Evolutionary conservation across 2,888 invertebrate species (phyloP).

Genomic region (Aspidapion aeneum): DNA sequence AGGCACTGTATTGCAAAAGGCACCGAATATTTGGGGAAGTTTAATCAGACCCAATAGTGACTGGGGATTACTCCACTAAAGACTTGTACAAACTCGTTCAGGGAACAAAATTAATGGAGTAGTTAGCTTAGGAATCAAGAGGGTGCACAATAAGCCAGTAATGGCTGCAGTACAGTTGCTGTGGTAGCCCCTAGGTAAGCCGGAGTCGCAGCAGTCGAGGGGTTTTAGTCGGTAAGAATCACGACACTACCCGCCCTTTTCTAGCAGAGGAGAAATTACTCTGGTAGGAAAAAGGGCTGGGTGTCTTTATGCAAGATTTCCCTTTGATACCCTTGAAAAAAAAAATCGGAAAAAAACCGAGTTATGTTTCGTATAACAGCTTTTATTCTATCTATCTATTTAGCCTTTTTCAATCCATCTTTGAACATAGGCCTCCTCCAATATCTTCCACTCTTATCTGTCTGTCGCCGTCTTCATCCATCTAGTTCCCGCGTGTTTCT

Average conservation of each 20-base stretch:
- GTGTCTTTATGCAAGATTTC: neutral
- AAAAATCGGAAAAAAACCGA: neutral
- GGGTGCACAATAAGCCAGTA: neutral
- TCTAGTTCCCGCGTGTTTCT: too few species aligned
- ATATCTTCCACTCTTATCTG: too few species aligned
- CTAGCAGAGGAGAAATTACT: neutral
- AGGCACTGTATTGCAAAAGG: too few species aligned
- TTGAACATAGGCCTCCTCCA: too few species aligned
- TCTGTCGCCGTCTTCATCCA: too few species aligned
- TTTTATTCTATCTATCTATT: too few species aligned
- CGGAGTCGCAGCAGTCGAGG: neutral
- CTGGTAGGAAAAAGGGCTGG: neutral
- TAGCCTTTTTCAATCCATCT: too few species aligned
- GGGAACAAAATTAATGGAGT: neutral
- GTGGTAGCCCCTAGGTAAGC: neutral
- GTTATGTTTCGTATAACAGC: neutral
- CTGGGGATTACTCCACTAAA: neutral
- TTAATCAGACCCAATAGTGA: neutral
- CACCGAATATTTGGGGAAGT: too few species aligned
- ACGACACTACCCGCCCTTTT: neutral
- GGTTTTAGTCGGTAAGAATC: neutral
- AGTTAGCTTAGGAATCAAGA: neutral
- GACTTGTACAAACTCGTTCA: neutral
- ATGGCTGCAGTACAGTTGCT: neutral
- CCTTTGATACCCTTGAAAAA: neutral